A percentile compares a stretch with the other conserved stretches of the same genome.
These are phyloP conservation scores for Hoplodrina blanda DNA, from an alignment of 2,888 invertebrate genomes.

Conservation along the genomic window DNA sequence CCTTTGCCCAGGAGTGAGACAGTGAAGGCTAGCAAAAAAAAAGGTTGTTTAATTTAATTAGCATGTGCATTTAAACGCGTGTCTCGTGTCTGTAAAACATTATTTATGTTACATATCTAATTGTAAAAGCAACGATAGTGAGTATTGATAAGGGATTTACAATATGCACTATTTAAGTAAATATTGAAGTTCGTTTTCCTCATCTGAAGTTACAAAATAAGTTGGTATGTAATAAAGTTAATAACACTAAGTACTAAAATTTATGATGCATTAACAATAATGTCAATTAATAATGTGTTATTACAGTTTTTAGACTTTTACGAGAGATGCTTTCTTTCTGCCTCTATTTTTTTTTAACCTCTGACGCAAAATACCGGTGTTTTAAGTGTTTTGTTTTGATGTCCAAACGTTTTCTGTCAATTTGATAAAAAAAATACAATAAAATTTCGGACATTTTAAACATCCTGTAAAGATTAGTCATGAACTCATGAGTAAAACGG, in stretches of 20 bases:
- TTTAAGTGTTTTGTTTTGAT: no score
- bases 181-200: constrained; percentile 14
- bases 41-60: neutral
- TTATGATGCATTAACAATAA: neutral
- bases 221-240: no score
- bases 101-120: constrained; percentile 8
- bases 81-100: constrained; percentile 9
- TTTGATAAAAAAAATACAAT: no score
- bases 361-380: no score
- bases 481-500: no score
- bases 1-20: no score
- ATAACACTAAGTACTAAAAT: no score
- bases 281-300: no score
- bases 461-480: no score
- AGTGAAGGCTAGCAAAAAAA: no score
- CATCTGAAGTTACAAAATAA: constrained; percentile 2
- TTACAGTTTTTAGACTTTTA: neutral
- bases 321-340: neutral
- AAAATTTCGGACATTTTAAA: no score
- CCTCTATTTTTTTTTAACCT: neutral
- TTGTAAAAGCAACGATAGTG: constrained; percentile 30
- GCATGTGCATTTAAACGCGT: neutral
- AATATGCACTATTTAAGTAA: neutral
- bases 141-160: constrained; percentile 37
- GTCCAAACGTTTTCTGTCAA: no score